Conservation (phyloP, 1,140 invertebrate species). For the Batillaria attramentaria region DNA sequence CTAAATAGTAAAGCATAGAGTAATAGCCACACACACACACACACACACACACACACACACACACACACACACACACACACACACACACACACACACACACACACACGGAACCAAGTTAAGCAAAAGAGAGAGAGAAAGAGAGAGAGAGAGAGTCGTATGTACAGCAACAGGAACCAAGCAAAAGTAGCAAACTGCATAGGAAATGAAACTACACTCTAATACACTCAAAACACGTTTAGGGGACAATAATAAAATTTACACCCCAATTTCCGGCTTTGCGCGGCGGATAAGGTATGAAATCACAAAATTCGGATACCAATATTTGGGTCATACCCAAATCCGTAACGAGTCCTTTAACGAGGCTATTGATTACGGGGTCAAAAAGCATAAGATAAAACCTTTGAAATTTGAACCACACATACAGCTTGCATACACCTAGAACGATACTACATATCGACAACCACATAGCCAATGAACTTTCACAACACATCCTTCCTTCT, state of each 20-base stretch:
- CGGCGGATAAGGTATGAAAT: too few relatives aligned
- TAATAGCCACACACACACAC: neutral
- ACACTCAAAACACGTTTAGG: too few relatives aligned
- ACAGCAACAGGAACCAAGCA: neutral
- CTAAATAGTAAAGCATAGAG: too few relatives aligned
- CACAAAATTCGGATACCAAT: too few relatives aligned
- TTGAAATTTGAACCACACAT: too few relatives aligned
- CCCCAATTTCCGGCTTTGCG: neutral
- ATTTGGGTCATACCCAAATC: too few relatives aligned
- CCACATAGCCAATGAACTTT: neutral
- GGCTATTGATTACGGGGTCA: too few relatives aligned
- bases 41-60: conserved; percentile 14
- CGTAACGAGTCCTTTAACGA: too few relatives aligned
- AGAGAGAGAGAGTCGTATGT: conserved; percentile 8
- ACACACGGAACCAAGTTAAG: neutral
- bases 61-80: conserved; percentile 1
- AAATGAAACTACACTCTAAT: neutral
- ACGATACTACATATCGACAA: neutral
- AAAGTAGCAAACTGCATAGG: neutral
- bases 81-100: conserved; percentile 20
- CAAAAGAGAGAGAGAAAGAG: neutral
- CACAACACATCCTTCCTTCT: too few relatives aligned
- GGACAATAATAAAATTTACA: neutral
- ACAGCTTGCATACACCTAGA: too few relatives aligned
- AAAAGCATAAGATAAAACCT: too few relatives aligned